Evolutionary conservation across 1,140 invertebrate genomes (phyloP).

Genomic region (Macrobrachium nipponense): DNA sequence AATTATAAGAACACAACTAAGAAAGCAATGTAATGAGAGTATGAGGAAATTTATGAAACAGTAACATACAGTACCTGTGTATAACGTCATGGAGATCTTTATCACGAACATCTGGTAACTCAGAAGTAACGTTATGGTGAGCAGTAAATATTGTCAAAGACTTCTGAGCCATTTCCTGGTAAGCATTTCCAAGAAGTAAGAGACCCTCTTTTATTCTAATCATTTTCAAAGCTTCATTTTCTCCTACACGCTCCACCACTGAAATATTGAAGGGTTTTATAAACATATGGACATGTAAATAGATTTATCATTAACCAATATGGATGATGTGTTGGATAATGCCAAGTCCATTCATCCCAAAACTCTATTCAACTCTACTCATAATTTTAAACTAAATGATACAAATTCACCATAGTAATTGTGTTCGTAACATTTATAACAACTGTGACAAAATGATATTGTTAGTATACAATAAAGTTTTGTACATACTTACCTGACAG

Average conservation of each 20-base stretch:
- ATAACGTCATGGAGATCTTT: conserved; percentile 70
- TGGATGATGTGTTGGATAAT: no score
- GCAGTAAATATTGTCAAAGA: conserved; percentile 71
- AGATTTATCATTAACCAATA: not conserved
- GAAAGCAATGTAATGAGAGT: not conserved
- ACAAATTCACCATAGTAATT: no score
- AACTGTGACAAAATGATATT: no score
- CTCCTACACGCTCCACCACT: conserved; percentile 71
- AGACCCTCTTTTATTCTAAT: conserved; percentile 72
- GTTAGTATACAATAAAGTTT: no score
- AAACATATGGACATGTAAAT: not conserved
- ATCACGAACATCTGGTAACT: conserved; percentile 71
- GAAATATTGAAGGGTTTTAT: conserved; percentile 56
- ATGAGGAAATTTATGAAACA: not conserved
- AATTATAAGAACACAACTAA: no score
- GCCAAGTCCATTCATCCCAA: no score
- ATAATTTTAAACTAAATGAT: no score
- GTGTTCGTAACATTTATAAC: no score
- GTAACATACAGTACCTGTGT: conserved; percentile 68
- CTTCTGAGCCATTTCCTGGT: conserved; percentile 71
- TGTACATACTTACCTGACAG: no score
- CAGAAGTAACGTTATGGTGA: conserved; percentile 70
- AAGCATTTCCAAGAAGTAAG: conserved; percentile 71
- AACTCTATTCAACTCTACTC: no score
- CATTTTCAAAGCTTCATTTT: conserved; percentile 74